Evolutionary conservation across 2,888 invertebrate genomes (phyloP).

Genomic region (Cephus sareptanus): DNA sequence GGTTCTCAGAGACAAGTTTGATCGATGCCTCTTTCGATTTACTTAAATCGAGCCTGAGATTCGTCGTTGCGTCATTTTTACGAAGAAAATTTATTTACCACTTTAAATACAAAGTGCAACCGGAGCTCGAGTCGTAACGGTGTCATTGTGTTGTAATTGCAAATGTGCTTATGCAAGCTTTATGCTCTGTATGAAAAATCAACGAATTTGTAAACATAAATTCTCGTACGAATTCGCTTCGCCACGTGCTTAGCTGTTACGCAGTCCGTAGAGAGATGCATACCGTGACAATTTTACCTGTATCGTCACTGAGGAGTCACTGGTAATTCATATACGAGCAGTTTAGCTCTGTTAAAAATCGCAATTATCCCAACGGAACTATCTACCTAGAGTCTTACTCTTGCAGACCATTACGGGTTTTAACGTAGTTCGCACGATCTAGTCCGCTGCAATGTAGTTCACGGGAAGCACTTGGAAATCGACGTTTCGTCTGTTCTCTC

Average conservation of each 20-base stretch:
- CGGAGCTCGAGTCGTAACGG: not conserved
- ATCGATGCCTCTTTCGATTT: not conserved
- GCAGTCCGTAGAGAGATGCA: not conserved
- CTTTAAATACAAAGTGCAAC: not conserved
- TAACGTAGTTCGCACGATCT: not conserved
- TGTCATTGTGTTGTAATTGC: not conserved
- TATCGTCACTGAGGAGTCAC: not conserved
- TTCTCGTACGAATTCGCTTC: not conserved
- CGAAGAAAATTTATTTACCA: not conserved
- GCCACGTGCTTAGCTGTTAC: not conserved
- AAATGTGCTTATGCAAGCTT: not conserved
- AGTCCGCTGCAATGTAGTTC: not conserved
- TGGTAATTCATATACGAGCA: not conserved
- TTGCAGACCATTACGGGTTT: not conserved
- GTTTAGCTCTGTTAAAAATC: not conserved
- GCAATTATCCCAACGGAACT: not conserved
- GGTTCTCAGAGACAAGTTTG: constrained; percentile 29
- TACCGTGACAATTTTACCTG: not conserved
- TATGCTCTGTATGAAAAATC: not conserved
- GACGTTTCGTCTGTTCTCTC: not conserved
- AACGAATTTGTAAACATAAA: not conserved
- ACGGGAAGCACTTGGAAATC: not conserved
- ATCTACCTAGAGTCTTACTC: not conserved
- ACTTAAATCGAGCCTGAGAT: not conserved
- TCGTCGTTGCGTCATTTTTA: not conserved